Percentiles rank a stretch among this genome's conserved stretches.
Evolutionary conservation across 2,888 invertebrate species (phyloP).

Genomic region (Chaitophorus viminalis): DNA sequence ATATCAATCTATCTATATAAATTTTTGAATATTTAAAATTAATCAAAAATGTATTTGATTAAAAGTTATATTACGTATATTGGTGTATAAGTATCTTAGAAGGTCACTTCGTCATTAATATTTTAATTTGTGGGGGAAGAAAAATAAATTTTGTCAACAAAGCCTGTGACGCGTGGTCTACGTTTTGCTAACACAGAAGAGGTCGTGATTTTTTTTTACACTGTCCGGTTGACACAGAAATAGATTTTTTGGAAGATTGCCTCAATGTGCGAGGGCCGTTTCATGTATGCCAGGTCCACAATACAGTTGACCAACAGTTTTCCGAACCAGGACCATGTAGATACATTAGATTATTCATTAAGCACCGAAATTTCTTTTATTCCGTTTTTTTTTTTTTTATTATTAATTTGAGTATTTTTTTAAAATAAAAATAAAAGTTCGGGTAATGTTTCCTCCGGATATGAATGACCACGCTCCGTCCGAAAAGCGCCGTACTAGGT

Average conservation of each 20-base stretch:
- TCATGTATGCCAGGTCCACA: slow-evolving; percentile 58
- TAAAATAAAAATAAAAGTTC: slow-evolving; percentile 34
- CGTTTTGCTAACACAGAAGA: slow-evolving; percentile 57
- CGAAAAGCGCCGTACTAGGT: slow-evolving; percentile 74
- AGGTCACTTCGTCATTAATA: slow-evolving; percentile 36
- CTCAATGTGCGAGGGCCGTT: slow-evolving; percentile 50
- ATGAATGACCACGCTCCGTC: slow-evolving; percentile 45
- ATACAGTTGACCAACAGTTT: slow-evolving; percentile 61
- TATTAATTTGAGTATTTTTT: slow-evolving; percentile 25
- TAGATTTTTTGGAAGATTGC: slow-evolving; percentile 62
- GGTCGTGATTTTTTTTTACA: slow-evolving; percentile 54
- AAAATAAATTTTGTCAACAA: slow-evolving; percentile 56
- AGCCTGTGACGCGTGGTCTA: slow-evolving; percentile 52
- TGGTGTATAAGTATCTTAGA: slow-evolving; percentile 14
- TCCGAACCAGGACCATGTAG: slow-evolving; percentile 57
- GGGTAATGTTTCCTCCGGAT: slow-evolving; percentile 51
- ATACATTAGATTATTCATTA: slow-evolving; percentile 51
- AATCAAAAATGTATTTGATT: not conserved
- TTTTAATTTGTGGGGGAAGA: slow-evolving; percentile 42
- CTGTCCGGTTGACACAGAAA: slow-evolving; percentile 60
- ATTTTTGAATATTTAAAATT: not conserved
- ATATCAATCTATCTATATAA: too few species aligned
- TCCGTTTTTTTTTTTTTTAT: not conserved
- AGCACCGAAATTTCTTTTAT: not conserved
- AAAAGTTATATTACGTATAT: not conserved